phyloP scores from a whole-genome alignment of 2,888 invertebrate species.

The Operophtera brumata region DNA sequence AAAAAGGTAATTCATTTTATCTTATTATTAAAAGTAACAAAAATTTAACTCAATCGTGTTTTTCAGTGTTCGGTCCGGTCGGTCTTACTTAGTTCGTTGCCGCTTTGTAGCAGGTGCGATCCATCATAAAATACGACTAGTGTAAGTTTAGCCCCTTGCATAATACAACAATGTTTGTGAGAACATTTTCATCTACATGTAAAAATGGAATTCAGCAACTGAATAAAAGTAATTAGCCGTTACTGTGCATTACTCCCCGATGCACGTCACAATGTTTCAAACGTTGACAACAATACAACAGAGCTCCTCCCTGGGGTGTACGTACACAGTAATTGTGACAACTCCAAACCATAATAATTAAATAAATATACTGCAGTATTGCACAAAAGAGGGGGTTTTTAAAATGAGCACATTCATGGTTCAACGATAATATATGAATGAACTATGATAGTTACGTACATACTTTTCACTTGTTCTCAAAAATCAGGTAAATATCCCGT shows the following conservation, averaged over 20 bases:
- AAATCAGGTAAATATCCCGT: no score
- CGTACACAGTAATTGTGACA: constrained; percentile 29
- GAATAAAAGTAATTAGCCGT: constrained; percentile 25
- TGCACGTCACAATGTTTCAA: constrained; percentile 29
- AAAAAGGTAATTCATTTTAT: no score
- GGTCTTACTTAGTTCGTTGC: no score
- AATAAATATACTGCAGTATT: constrained; percentile 28
- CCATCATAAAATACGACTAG: background rate
- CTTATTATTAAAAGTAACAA: no score
- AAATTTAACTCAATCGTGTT: no score
- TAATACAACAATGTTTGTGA: no score
- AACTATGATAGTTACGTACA: no score
- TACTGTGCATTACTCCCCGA: constrained; percentile 21
- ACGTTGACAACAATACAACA: constrained; percentile 30
- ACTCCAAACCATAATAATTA: constrained; percentile 31
- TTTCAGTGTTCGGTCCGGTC: no score
- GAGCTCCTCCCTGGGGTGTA: constrained; percentile 30
- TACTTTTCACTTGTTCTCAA: no score
- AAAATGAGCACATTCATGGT: constrained; percentile 14
- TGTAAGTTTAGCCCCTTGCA: no score
- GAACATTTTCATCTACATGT: constrained; percentile 5
- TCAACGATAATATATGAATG: constrained; percentile 1
- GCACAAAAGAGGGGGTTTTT: constrained; percentile 18
- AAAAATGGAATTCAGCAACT: constrained; percentile 13
- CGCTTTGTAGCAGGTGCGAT: background rate